These are phyloP conservation scores for Chymomyza caudatula DNA, from an alignment of 2,888 invertebrate genomes.

Conservation along the genomic window DNA sequence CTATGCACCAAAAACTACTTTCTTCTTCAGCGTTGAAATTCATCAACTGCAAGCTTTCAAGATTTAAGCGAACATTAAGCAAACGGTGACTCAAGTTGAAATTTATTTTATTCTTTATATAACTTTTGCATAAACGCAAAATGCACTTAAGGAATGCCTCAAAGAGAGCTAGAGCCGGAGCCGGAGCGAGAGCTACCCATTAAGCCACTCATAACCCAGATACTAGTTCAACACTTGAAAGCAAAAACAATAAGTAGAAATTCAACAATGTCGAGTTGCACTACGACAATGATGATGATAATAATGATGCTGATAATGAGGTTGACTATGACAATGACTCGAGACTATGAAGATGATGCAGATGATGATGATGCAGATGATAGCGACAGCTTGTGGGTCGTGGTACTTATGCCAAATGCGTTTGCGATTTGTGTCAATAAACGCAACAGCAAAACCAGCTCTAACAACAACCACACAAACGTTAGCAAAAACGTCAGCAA, in stretches of 20 bases:
- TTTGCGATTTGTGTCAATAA: slow-evolving; percentile 72
- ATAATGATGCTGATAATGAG: too few relatives aligned
- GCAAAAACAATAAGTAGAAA: slow-evolving; percentile 17
- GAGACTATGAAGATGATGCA: slow-evolving; percentile 22
- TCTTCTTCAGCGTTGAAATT: background rate
- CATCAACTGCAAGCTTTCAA: background rate
- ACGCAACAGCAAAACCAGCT: slow-evolving; percentile 32
- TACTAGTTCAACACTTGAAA: slow-evolving; percentile 27
- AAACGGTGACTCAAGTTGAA: background rate
- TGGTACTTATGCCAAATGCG: slow-evolving; percentile 68
- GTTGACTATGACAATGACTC: too few relatives aligned
- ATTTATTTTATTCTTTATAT: background rate
- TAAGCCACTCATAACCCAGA: slow-evolving; percentile 67
- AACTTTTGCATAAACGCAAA: background rate
- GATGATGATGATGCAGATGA: background rate
- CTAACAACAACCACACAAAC: slow-evolving; percentile 25
- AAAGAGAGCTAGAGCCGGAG: background rate
- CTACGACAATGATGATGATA: slow-evolving; percentile 16
- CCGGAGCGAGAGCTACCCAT: slow-evolving; percentile 40
- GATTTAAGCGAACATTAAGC: background rate
- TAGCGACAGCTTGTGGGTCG: slow-evolving; percentile 33
- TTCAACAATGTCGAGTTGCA: background rate
- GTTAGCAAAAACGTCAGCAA: slow-evolving; percentile 11
- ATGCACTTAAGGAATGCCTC: background rate
- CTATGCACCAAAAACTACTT: background rate